Evolutionary conservation across 1,140 invertebrate species (phyloP), one percentile per base, ranked within the genome.

Genomic region (Neodiprion virginianus): DNA sequence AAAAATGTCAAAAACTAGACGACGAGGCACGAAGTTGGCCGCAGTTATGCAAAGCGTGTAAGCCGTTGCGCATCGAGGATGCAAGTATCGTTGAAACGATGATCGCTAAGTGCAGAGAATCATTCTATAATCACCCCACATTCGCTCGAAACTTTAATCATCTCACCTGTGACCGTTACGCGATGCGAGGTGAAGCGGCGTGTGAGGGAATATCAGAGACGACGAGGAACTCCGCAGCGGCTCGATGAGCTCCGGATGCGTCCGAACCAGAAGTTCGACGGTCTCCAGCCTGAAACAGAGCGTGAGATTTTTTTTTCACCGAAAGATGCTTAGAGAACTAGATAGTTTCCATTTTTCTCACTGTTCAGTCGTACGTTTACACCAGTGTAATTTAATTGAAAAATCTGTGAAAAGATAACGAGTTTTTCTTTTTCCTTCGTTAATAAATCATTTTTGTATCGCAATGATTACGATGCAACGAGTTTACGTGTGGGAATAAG

Each of bases 161-260:
- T 91, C 93, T 92, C 86, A 95, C 92, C 93, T 93, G 88, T 98
- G 96, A 1, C 97, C 97, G 91, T 98, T 97, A 77, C 96, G 93
- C 79, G 96, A 96, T 72, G 98, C 98, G 77, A 97, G 90, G 88
- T 99, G 97, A 7, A 99, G 90, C 21, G 98, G 97, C 1, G 97
- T 98, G 80, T 97, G 94, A 12, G 93, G 92, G 82, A 94, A 94
- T 74, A 94, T 89, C 80, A 89, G 84, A 77, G 89, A 88, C 79
- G 91, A 90, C 81, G 92, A 86, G 48, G 90, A 89, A 77, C 88
- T 89, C 76, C 91, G 90, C 82, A 94, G 90, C 74, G 92, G 91
- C 78, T 93, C 92, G 74, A 96, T 92, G 75, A 97, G 88, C 84
- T 94, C 93, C 8, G 95, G 94, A 88, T 95, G 93, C 48, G 93